phyloP scores from a whole-genome alignment of 2,113 vertebrate species.

The Pachycephala philippinensis region DNA sequence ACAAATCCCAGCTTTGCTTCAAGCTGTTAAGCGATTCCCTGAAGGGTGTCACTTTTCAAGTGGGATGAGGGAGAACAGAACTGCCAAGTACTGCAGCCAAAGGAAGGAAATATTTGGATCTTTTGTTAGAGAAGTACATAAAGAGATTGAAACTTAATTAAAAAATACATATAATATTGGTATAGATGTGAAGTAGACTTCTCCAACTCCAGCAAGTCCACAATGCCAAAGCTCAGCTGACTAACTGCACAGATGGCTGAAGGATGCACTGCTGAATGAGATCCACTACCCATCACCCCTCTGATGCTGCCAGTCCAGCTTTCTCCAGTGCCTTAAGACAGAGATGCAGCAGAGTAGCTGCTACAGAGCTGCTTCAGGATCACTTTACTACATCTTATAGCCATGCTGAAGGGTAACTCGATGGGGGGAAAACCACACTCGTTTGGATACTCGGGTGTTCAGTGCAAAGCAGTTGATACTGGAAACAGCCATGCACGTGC shows the following conservation, averaged over 20 bases:
- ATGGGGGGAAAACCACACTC: fast-evolving
- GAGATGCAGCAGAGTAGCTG: background rate
- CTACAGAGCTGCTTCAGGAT: background rate
- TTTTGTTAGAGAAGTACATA: background rate
- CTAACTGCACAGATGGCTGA: background rate
- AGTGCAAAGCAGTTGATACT: background rate
- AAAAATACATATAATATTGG: background rate
- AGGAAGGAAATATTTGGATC: background rate
- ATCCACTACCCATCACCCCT: background rate
- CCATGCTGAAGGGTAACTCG: background rate
- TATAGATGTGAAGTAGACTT: background rate
- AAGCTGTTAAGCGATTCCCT: background rate
- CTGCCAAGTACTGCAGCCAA: background rate
- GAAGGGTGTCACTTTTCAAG: background rate
- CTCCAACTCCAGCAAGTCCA: background rate
- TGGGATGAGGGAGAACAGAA: background rate
- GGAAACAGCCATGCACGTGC: background rate
- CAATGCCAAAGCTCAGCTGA: background rate
- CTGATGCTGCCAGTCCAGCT: background rate
- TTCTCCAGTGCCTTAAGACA: background rate
- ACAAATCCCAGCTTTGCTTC: background rate
- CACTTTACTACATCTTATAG: fast-evolving
- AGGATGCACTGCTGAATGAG: background rate
- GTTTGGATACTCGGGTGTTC: background rate
- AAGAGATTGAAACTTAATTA: background rate